Conservation (phyloP, 2,797 vertebrate genomes). For the Ctenochaetus hawaiiensis region DNA sequence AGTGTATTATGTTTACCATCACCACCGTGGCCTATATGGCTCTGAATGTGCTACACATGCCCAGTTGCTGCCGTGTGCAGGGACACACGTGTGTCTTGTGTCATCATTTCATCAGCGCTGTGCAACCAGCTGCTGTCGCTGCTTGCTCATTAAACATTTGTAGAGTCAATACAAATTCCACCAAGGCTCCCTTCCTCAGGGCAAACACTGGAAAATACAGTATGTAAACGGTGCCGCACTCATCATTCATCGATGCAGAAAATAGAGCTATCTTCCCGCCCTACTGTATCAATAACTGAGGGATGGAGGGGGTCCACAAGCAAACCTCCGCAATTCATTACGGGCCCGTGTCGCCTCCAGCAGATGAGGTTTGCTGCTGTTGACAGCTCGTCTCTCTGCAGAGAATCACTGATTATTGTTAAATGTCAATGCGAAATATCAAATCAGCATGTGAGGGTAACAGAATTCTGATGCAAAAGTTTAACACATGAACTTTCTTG, state of each 20-base stretch:
- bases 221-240: conserved; percentile 71
- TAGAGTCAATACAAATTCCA: conserved; percentile 85
- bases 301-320: conserved; percentile 60
- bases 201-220: conserved; percentile 81
- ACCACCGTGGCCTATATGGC: background rate
- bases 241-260: conserved; percentile 74
- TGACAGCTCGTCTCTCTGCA: conserved; percentile 55
- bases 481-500: conserved; percentile 37
- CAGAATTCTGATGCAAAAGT: conserved; percentile 33
- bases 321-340: conserved; percentile 77
- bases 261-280: conserved; percentile 73
- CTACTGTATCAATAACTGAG: conserved; percentile 78
- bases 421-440: conserved; percentile 82
- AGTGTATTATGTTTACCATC: background rate
- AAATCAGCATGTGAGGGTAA: conserved; percentile 41
- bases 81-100: conserved; percentile 59
- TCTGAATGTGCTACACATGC: conserved; percentile 20
- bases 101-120: conserved; percentile 70
- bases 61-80: conserved; percentile 42
- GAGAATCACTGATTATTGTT: conserved; percentile 71
- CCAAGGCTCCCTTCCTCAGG: conserved; percentile 72
- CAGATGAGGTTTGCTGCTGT: conserved; percentile 66
- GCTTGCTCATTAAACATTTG: conserved; percentile 86
- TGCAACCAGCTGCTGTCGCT: conserved; percentile 77
- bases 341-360: conserved; percentile 57